Base-by-base conservation (phyloP, 2,888 invertebrate genomes). In the Tupiocoris notatus region DNA sequence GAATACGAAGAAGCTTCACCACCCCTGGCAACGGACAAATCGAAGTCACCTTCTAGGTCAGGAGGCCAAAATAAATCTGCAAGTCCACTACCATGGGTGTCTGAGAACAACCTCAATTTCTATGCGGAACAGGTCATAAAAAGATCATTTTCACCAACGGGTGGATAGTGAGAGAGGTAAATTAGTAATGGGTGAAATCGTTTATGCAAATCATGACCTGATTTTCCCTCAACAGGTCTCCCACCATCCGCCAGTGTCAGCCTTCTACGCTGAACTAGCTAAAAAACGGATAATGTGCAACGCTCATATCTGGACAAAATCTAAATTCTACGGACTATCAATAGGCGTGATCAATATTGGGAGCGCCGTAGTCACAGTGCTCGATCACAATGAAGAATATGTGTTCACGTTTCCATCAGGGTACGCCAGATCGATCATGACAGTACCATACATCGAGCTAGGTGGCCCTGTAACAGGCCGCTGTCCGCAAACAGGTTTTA, bases 251-350 rank as follows among this genome's bases (percentile, higher is more conserved):
- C 98, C 98, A 80, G 94, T 99, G 82, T 98, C 98, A 76, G 98
- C 98, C 23, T 99, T 99, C 87, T 99, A 99, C 87, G 98, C 97
- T 20, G 99, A 99, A 84, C 95, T 97, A 86, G 91, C 89, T 80
- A 90, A 91, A 83, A 96, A 95, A 83, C 89, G 92, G 81, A 95
- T 99, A 76, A 91, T 91, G 79, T 93, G 98, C 84, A 92, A 95
- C 82, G 98, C 97, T 6, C 95, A 96, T 85, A 95, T 99, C 70
- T 99, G 98, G 94, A 99, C 99, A 3, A 98, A 98, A 86, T 98
- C 98, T 82, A 98, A 98, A 87, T 99, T 99, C 86, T 88, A 99
- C 21, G 99, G 99, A 0, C 87, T 99, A 21, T 98, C 98, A 12
- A 93, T 96, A 81, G 98, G 98, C n/a, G 95, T 95, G 0, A 95